Base-by-base conservation (phyloP, 1,140 invertebrate genomes). In the Ceratosolen solmsi region DNA sequence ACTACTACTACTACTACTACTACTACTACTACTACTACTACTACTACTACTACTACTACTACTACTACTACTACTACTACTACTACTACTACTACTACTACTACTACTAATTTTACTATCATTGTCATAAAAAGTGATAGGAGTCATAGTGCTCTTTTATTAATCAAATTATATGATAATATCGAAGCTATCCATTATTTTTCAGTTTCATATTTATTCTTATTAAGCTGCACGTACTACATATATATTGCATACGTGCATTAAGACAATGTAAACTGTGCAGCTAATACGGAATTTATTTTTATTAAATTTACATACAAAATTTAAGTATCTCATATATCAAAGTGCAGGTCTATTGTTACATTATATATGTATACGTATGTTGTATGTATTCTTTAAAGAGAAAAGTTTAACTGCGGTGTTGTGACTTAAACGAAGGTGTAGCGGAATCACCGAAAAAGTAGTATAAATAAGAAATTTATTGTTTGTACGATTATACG, bases 151-250 rank as follows among this genome's bases (percentile, higher is more conserved):
- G 63, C 27, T 54, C 65, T 76, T 71, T 70, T 54, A 76, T 82
- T 46, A 82, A 82, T 82, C 80, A 82, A 82, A 82, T 76, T 81
- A 70, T 81, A 54, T 68, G 46, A 82, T 20, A 63, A 82, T 73
- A 76, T 63, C 51, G 73, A 76, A 82, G 58, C 63, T 71, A 49
- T 76, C 65, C 49, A 73, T 76, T 71, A 20, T 82, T 60, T 82
- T 58, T 76, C 49, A 71, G 73, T 76, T 82, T 68, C 33, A 75
- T 56, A 51, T 82, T 82, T 82, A 81, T 82, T 58, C 22, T 82
- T 76, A 60, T 70, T 82, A 76, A 76, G 73, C 54, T 82, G 73
- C 73, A 77, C 80, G 73, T 76, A 71, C 71, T 30, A 76, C 36
- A 49, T 76, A 77, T n/a, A n/a, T n/a, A n/a, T n/a, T n/a, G n/a